Conservation (phyloP, 2,888 invertebrate genomes). For the Pseudolycoriella hygida region DNA sequence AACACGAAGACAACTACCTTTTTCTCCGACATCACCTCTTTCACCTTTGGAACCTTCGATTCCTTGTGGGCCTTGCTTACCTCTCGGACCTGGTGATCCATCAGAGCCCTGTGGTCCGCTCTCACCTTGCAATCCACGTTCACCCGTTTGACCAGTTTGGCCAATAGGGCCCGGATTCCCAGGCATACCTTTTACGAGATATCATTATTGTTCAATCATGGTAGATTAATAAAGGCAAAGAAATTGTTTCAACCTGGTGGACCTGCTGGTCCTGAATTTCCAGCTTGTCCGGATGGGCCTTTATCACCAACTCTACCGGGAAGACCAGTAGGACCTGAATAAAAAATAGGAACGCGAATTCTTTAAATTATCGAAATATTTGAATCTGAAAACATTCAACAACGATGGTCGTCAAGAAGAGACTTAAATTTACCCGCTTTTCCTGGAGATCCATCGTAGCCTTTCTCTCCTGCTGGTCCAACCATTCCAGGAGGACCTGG, state of each 20-base stretch:
- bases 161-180: slow-evolving; percentile 53
- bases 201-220: too few species aligned
- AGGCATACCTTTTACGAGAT: slow-evolving; percentile 15
- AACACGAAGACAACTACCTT: too few species aligned
- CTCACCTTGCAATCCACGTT: slow-evolving; percentile 54
- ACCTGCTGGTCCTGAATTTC: slow-evolving; percentile 54
- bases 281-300: slow-evolving; percentile 40
- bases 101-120: slow-evolving; percentile 56
- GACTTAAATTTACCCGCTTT: slow-evolving; percentile 9
- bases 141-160: slow-evolving; percentile 18
- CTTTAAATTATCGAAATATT: too few species aligned
- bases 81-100: slow-evolving; percentile 58
- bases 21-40: slow-evolving; percentile 42
- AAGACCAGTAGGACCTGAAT: slow-evolving; percentile 48
- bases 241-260: slow-evolving; percentile 33
- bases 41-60: slow-evolving; percentile 50
- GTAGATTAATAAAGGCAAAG: too few species aligned
- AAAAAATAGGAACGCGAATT: too few species aligned
- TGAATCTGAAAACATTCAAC: too few species aligned
- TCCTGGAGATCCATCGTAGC: slow-evolving; percentile 29
- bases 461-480: too few species aligned
- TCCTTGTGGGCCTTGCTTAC: slow-evolving; percentile 61
- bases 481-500: slow-evolving; percentile 35
- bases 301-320: slow-evolving; percentile 38
- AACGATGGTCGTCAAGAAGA: too few species aligned